A percentile compares a stretch with the other conserved stretches of the same genome.
These are phyloP conservation scores for Pollenia griseotomentosa DNA, from an alignment of 2,888 invertebrate species.

Conservation along the genomic window DNA sequence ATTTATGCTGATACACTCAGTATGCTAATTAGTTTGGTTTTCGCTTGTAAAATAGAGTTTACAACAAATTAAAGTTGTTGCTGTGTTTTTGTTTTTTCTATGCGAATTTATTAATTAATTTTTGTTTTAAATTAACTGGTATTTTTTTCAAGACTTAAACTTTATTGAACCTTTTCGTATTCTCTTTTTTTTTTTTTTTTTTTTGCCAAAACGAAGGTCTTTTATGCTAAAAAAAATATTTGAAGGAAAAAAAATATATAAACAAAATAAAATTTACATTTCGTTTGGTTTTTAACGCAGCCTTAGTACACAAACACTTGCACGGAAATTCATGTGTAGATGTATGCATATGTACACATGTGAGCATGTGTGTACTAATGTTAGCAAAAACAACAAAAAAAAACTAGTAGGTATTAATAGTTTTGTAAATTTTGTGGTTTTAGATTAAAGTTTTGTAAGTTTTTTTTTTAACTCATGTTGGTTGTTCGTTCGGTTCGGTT, in stretches of 20 bases:
- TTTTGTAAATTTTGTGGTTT: slow-evolving; percentile 65
- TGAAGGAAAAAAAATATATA: slow-evolving; percentile 24
- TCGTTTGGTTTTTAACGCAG: slow-evolving; percentile 56
- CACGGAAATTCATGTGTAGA: neutral
- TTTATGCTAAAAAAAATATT: slow-evolving; percentile 53
- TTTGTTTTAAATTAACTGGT: slow-evolving; percentile 37
- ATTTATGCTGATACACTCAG: neutral
- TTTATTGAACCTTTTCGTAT: slow-evolving; percentile 55
- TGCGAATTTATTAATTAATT: slow-evolving; percentile 27
- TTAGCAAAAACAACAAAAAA: too few relatives aligned
- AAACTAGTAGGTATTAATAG: slow-evolving; percentile 22
- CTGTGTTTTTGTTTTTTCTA: slow-evolving; percentile 38
- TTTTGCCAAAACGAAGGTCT: slow-evolving; percentile 65
- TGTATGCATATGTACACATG: neutral
- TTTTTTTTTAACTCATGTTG: slow-evolving; percentile 33
- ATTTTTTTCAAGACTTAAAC: slow-evolving; percentile 46
- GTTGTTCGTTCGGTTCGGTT: neutral
- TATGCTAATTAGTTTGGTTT: slow-evolving; percentile 66
- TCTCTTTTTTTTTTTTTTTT: slow-evolving; percentile 19
- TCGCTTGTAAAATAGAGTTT: slow-evolving; percentile 69
- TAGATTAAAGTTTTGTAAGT: slow-evolving; percentile 55
- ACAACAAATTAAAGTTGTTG: slow-evolving; percentile 56
- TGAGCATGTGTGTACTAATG: neutral
- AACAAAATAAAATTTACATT: slow-evolving; percentile 65
- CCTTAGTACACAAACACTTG: slow-evolving; percentile 19